Percentiles rank a stretch among this genome's conserved stretches.
These are phyloP conservation scores for Morone saxatilis DNA, from an alignment of 2,113 vertebrate species.

Conservation along the genomic window DNA sequence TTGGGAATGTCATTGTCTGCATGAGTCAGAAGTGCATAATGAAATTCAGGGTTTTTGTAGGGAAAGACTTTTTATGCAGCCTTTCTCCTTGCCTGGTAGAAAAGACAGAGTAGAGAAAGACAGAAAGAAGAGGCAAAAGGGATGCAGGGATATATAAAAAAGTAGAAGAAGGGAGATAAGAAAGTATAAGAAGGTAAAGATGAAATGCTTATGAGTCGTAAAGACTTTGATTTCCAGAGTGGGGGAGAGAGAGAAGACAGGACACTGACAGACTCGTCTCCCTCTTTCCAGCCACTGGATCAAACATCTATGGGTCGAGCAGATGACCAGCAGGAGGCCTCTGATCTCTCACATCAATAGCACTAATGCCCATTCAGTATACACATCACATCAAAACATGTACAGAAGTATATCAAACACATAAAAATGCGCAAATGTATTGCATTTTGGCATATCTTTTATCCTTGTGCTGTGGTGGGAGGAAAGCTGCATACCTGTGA, in stretches of 20 bases:
- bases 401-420: not conserved
- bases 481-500: not conserved
- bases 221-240: not conserved
- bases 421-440: conserved; percentile 3
- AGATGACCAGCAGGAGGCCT: conserved; percentile 52
- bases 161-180: not conserved
- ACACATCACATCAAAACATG: conserved; percentile 22
- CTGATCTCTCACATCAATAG: conserved; percentile 55
- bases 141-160: not conserved
- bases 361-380: conserved; percentile 8
- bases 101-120: conserved; percentile 16
- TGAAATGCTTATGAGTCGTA: conserved; percentile 4
- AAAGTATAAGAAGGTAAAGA: conserved; percentile 2
- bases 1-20: conserved; percentile 10
- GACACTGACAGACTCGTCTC: conserved; percentile 13
- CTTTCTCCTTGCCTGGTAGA: conserved; percentile 9
- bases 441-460: not conserved
- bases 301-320: conserved; percentile 40
- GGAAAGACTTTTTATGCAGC: conserved; percentile 29
- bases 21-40: conserved; percentile 56
- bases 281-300: conserved; percentile 38
- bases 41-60: conserved; percentile 37
- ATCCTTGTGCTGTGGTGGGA: not conserved
- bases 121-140: not conserved
- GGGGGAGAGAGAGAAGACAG: conserved; percentile 1